Percentiles rank a stretch among this genome's conserved stretches.
These are phyloP conservation scores for Cheirogaleus major DNA, from an alignment of 2,797 vertebrate species.

Conservation along the genomic window DNA sequence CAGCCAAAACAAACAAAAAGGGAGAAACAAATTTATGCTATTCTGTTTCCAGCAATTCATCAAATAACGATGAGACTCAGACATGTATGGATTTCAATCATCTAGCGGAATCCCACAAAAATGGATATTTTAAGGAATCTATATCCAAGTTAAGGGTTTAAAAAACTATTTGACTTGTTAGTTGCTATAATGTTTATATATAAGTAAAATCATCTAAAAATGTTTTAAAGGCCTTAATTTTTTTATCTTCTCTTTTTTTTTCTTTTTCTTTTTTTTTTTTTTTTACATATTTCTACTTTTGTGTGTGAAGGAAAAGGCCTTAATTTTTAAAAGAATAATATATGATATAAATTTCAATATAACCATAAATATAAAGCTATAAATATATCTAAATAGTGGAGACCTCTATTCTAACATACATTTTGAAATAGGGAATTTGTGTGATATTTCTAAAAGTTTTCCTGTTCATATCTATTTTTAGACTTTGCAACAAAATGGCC, in stretches of 20 bases:
- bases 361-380: not conserved
- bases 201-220: slow-evolving; percentile 21
- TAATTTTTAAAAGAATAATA: slow-evolving; percentile 30
- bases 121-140: not conserved
- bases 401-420: not conserved
- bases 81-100: not conserved
- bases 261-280: too few species aligned
- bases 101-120: not conserved
- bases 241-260: too few species aligned
- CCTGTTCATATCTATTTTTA: not conserved
- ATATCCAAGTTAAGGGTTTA: not conserved
- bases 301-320: too few species aligned
- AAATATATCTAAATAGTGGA: not conserved
- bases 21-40: not conserved
- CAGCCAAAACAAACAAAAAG: not conserved
- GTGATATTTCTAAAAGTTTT: slow-evolving; percentile 21
- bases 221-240: not conserved
- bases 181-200: not conserved
- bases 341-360: not conserved
- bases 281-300: too few species aligned
- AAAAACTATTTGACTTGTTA: not conserved
- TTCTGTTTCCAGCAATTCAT: not conserved
- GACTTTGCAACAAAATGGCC: not conserved
- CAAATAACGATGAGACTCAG: not conserved
- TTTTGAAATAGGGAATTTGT: not conserved